Conservation (phyloP, 2,888 invertebrate genomes). For the Scaptomyza flava region DNA sequence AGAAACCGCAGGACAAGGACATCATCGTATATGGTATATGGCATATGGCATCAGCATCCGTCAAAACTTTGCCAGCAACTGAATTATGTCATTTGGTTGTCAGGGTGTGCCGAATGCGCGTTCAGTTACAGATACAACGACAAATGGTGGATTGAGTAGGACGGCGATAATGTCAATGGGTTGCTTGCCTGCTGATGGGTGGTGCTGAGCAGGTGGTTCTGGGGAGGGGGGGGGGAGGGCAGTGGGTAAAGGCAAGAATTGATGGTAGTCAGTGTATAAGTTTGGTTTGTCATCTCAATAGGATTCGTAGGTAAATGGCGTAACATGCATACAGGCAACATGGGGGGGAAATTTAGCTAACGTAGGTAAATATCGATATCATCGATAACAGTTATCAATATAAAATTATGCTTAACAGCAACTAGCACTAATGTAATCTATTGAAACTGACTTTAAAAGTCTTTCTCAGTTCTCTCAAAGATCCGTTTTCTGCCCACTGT, state of each 20-base stretch:
- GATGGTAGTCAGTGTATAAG: constrained; percentile 9
- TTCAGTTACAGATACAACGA: constrained; percentile 46
- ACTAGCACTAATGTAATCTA: too few relatives aligned
- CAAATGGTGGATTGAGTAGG: not conserved
- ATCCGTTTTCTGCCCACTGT: not conserved
- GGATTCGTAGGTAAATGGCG: constrained; percentile 44
- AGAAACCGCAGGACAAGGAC: constrained; percentile 27
- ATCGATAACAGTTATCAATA: not conserved
- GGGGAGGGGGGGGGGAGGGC: too few relatives aligned
- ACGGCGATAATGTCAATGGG: not conserved
- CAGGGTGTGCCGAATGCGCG: constrained; percentile 28
- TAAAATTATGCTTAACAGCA: too few relatives aligned
- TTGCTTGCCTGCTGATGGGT: constrained; percentile 1
- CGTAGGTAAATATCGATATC: too few relatives aligned
- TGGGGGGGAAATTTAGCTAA: not conserved
- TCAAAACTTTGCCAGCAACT: constrained; percentile 79
- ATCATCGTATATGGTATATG: constrained; percentile 21
- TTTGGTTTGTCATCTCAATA: constrained; percentile 20
- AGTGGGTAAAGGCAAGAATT: constrained; percentile 7
- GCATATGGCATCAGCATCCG: constrained; percentile 70
- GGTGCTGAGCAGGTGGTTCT: too few relatives aligned
- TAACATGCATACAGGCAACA: constrained; percentile 33
- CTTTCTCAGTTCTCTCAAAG: too few relatives aligned
- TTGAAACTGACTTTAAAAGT: too few relatives aligned
- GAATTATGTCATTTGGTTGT: constrained; percentile 79